phyloP scores from a whole-genome alignment of 1,140 invertebrate genomes.

The Steinernema feltiae region DNA sequence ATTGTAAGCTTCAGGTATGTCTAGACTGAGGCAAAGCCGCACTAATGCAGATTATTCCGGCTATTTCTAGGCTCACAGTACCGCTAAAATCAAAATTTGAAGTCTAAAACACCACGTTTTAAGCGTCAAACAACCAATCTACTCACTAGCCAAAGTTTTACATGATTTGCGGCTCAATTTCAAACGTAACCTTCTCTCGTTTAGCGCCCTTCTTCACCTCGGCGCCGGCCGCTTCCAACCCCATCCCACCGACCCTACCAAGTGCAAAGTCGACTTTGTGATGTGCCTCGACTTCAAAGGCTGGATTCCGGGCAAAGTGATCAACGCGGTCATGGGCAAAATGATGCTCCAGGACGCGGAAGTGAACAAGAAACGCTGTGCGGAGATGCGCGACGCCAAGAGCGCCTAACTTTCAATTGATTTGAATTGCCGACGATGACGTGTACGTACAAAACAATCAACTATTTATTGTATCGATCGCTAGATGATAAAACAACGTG shows the following conservation, averaged over 20 bases:
- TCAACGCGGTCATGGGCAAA: background rate
- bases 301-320: background rate
- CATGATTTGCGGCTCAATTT: too few species aligned
- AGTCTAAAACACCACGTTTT: too few species aligned
- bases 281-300: background rate
- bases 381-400: background rate
- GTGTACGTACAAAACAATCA: background rate
- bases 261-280: background rate
- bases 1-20: too few species aligned
- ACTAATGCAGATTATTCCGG: too few species aligned
- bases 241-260: background rate
- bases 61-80: too few species aligned
- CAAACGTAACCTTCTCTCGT: too few species aligned
- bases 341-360: background rate
- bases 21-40: too few species aligned
- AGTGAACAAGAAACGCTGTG: background rate
- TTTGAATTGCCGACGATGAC: background rate
- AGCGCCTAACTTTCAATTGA: background rate
- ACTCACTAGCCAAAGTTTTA: too few species aligned
- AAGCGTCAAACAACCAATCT: too few species aligned
- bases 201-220: background rate
- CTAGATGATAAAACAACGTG: slow-evolving; percentile 8
- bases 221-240: background rate
- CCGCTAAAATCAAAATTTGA: background rate
- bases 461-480: background rate